phyloP scores from a whole-genome alignment of 2,888 invertebrate genomes.

The Eubasilissa splendida region DNA sequence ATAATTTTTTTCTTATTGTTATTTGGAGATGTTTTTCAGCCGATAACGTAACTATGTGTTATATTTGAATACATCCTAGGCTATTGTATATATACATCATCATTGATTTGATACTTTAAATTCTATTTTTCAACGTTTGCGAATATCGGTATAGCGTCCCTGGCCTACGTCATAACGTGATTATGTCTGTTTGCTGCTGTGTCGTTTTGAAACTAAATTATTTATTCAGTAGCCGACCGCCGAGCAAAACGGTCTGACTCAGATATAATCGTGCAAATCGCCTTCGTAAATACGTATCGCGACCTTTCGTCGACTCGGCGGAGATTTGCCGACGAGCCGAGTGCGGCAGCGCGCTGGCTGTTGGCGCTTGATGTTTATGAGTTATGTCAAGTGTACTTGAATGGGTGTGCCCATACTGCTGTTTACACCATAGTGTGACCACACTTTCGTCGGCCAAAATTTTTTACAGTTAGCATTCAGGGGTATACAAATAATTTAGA shows the following conservation, averaged over 20 bases:
- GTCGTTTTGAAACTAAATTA: not conserved
- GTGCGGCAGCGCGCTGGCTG: not conserved
- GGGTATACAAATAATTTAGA: too few species aligned
- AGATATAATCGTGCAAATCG: not conserved
- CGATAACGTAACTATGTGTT: too few species aligned
- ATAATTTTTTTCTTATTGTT: too few species aligned
- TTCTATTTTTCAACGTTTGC: too few species aligned
- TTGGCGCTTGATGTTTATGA: slow-evolving; percentile 12
- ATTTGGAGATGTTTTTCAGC: too few species aligned
- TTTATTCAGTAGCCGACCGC: not conserved
- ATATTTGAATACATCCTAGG: too few species aligned
- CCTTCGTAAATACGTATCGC: not conserved
- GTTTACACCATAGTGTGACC: slow-evolving; percentile 2
- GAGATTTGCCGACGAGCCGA: not conserved
- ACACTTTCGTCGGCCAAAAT: not conserved
- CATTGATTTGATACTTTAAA: too few species aligned
- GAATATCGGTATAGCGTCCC: not conserved
- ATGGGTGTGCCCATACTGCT: not conserved
- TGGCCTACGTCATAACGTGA: slow-evolving; percentile 11
- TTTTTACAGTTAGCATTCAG: too few species aligned
- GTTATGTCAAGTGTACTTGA: slow-evolving; percentile 34
- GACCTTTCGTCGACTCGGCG: not conserved
- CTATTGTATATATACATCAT: too few species aligned
- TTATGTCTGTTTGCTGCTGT: slow-evolving; percentile 2
- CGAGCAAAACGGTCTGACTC: not conserved